These are phyloP conservation scores for Morone chrysops DNA, from an alignment of 2,113 vertebrate genomes.

Conservation along the genomic window DNA sequence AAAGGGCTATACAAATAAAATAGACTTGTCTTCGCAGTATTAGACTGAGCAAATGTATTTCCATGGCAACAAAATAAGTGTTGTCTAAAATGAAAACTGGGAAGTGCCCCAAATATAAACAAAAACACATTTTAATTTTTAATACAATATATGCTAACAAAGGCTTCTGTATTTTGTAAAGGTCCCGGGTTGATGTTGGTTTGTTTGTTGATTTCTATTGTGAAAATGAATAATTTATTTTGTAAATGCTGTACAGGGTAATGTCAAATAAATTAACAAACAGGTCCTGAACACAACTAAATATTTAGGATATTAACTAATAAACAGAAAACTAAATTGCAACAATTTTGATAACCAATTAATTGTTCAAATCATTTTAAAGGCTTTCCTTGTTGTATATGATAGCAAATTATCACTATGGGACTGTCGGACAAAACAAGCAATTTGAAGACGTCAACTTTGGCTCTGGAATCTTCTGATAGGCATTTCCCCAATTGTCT, in stretches of 20 bases:
- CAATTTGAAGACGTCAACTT: not conserved
- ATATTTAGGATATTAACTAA: not conserved
- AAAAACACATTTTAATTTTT: not conserved
- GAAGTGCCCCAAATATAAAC: not conserved
- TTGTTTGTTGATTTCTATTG: not conserved
- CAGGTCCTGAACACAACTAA: not conserved
- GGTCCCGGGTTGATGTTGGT: not conserved
- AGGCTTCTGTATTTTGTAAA: no score
- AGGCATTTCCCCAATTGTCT: not conserved
- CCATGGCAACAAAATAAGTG: not conserved
- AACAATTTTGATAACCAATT: not conserved
- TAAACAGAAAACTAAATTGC: not conserved
- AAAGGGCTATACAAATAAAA: not conserved
- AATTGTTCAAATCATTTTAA: no score
- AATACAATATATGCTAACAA: not conserved
- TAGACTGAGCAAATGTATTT: not conserved
- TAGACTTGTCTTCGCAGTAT: not conserved
- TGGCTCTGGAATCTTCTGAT: not conserved
- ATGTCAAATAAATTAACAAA: not conserved
- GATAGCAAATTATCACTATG: no score
- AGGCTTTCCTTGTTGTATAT: not conserved
- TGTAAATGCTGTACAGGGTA: not conserved
- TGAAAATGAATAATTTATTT: not conserved
- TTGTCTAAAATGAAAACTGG: not conserved
- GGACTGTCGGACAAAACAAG: not conserved